phyloP scores from a whole-genome alignment of 2,888 invertebrate genomes.

The Limnephilus marmoratus region DNA sequence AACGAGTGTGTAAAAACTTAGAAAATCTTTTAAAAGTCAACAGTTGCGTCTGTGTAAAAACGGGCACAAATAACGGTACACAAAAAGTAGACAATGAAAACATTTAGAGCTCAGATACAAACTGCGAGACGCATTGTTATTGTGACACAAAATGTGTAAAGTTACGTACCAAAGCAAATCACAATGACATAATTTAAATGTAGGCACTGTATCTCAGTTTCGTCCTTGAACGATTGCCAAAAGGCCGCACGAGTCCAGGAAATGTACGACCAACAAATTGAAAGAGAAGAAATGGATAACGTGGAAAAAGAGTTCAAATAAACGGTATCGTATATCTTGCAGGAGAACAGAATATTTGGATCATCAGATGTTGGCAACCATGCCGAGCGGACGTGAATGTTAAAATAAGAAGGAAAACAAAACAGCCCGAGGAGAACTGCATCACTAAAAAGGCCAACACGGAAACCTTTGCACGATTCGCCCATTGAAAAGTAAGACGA shows the following conservation, averaged over 20 bases:
- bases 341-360: background rate
- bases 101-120: background rate
- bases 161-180: background rate
- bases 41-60: background rate
- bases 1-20: background rate
- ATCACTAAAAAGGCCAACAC: background rate
- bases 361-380: slow-evolving; percentile 26
- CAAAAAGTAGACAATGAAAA: background rate
- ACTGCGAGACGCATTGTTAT: background rate
- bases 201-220: background rate
- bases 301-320: background rate
- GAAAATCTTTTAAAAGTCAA: background rate
- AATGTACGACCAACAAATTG: background rate
- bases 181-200: background rate
- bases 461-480: background rate
- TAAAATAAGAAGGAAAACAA: background rate
- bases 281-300: background rate
- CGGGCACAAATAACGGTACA: slow-evolving; percentile 17
- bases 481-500: background rate
- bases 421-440: background rate
- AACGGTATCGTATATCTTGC: background rate
- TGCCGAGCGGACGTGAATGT: background rate
- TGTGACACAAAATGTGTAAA: background rate
- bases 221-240: background rate
- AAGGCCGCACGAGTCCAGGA: background rate